These are phyloP conservation scores for Furcula furcula DNA, from an alignment of 2,888 invertebrate genomes.

Conservation along the genomic window DNA sequence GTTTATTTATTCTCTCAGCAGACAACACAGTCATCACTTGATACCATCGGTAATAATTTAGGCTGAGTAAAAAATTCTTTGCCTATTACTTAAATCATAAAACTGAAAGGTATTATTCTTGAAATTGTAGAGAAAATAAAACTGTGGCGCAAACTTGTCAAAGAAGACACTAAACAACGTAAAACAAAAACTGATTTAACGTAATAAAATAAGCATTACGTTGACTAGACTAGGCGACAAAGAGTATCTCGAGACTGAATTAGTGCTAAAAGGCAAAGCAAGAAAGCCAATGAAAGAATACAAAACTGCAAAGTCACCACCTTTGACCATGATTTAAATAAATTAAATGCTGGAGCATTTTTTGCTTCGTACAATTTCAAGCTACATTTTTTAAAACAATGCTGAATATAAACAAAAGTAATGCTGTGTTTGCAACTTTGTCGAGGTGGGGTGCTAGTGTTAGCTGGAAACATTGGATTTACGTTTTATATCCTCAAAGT, in stretches of 20 bases:
- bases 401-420: slow-evolving; percentile 4
- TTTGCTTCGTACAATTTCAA: slow-evolving; percentile 39
- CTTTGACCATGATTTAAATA: slow-evolving; percentile 58
- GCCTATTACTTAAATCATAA: too few species aligned
- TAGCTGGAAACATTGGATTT: neutral
- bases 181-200: too few species aligned
- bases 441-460: neutral
- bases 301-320: slow-evolving; percentile 23
- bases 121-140: too few species aligned
- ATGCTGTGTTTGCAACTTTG: neutral
- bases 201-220: too few species aligned
- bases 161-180: too few species aligned
- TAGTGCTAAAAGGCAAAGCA: neutral
- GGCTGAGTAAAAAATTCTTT: too few species aligned
- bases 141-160: too few species aligned
- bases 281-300: neutral
- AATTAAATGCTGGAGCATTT: slow-evolving; percentile 59
- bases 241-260: neutral
- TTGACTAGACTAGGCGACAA: too few species aligned
- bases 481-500: neutral
- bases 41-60: too few species aligned
- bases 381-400: slow-evolving; percentile 40
- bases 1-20: too few species aligned
- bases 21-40: too few species aligned
- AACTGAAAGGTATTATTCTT: too few species aligned